Base-by-base conservation (phyloP, 2,888 invertebrate species). In the Stratiomys singularior region DNA sequence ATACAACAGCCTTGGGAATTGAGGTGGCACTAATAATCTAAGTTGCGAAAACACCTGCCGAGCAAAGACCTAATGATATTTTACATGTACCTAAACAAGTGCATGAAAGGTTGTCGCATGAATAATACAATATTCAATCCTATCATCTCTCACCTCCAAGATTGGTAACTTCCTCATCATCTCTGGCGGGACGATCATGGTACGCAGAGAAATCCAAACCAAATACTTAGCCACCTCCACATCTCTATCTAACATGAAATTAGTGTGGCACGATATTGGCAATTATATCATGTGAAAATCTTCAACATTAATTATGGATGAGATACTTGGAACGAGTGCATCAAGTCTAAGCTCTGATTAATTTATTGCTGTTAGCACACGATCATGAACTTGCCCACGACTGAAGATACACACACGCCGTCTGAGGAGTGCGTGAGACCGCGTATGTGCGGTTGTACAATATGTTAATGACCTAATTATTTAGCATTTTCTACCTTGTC, bases 381-480 rank as follows among this genome's bases (percentile, higher is more conserved):
- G 60, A 60, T 60, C 60, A 23, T 60, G n/a, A 23, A n/a, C 60
- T 60, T 60, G 25, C 52, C 52, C 52, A 52, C 18, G n/a, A 52
- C 13, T 52, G 7, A 60, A 0, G 52, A 18, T 13, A 18, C 52
- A 52, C n/a, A 52, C 3, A 52, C 2, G 15, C 15, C 15, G 52
- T 52, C 15, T 4, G 52, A 52, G 18, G 52, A 13, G 15, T 13
- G 52, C 52, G 52, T 52, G 52, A n/a, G 52, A 4, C 18, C 15
- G 18, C 9, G 37, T 27, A n/a, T 23, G 23, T 18, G 23, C 44
- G 5, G 60, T 72, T 58, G 74, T 47, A 69, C 58, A 58, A 58
- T 37, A 74, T 74, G 74, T 60, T 74, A 74, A 74, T 58, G 74
- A 58, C 74, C 60, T 37, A 58, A 58, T 74, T 74, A 60, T 60